Percentiles rank a stretch among this genome's conserved stretches.
These are phyloP conservation scores for Drosophila tanythrix DNA, from an alignment of 2,888 invertebrate species.

Conservation along the genomic window DNA sequence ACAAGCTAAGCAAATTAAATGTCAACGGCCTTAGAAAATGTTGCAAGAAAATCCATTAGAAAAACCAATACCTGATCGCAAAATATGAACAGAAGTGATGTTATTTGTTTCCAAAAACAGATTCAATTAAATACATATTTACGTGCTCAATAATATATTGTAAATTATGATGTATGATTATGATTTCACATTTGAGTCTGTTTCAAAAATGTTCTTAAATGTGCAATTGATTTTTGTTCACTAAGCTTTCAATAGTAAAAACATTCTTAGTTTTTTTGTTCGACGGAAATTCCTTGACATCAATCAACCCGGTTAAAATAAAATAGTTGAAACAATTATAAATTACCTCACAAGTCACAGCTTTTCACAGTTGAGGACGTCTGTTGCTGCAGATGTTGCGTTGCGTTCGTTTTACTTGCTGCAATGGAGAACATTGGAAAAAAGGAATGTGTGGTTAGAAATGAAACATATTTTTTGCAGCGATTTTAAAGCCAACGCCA, in stretches of 20 bases:
- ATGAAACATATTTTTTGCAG: conserved; percentile 12
- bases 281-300: neutral
- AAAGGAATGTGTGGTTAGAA: conserved; percentile 2
- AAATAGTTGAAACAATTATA: neutral
- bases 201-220: neutral
- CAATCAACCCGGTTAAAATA: neutral
- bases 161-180: neutral
- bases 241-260: neutral
- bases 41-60: conserved; percentile 6
- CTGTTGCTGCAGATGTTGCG: conserved; percentile 4
- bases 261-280: neutral
- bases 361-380: conserved; percentile 1
- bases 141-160: neutral
- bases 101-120: too few species aligned
- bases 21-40: conserved; percentile 21
- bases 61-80: neutral
- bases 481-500: conserved; percentile 29
- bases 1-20: conserved; percentile 46
- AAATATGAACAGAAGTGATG: conserved; percentile 1
- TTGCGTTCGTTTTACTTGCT: conserved; percentile 15
- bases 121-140: neutral
- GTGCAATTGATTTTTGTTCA: neutral
- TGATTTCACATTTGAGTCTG: neutral
- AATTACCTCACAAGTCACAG: conserved; percentile 20
- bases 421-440: conserved; percentile 24